Conservation (phyloP, 1,140 invertebrate genomes). For the Polypedilum vanderplanki region DNA sequence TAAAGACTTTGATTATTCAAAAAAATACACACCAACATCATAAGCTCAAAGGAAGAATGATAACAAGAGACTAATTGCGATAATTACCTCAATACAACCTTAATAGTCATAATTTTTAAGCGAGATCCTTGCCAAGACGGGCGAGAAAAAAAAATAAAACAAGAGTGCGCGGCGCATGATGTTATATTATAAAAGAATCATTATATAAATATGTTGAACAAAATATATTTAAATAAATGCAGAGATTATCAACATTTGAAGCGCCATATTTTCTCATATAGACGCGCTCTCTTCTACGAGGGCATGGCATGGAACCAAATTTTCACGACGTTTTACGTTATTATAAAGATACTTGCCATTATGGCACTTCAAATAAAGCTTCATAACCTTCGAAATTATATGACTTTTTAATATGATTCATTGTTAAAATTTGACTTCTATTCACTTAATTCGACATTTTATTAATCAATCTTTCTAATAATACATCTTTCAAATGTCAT, state of each 20-base stretch:
- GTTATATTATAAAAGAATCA: constrained; percentile 21
- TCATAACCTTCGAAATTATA: too few relatives aligned
- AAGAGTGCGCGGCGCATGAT: not conserved
- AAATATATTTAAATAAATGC: constrained; percentile 28
- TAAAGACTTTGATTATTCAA: constrained; percentile 1
- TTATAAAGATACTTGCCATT: constrained; percentile 6
- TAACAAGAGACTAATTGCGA: constrained; percentile 25
- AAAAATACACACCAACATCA: too few relatives aligned
- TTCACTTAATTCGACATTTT: too few relatives aligned
- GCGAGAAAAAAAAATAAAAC: not conserved
- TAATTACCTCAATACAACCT: constrained; percentile 22
- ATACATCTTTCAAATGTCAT: too few relatives aligned
- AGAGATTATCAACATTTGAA: constrained; percentile 28
- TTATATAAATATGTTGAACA: constrained; percentile 25
- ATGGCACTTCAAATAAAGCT: too few relatives aligned
- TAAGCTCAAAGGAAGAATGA: constrained; percentile 1
- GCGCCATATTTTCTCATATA: constrained; percentile 23
- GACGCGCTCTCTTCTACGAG: not conserved
- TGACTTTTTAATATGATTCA: too few relatives aligned
- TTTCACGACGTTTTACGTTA: not conserved
- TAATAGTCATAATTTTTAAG: constrained; percentile 22
- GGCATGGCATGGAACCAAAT: not conserved
- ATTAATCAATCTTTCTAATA: too few relatives aligned
- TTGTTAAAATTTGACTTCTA: too few relatives aligned
- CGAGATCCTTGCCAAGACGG: too few relatives aligned